phyloP scores from a whole-genome alignment of 2,888 invertebrate genomes.

The Phyllotreta cruciferae region DNA sequence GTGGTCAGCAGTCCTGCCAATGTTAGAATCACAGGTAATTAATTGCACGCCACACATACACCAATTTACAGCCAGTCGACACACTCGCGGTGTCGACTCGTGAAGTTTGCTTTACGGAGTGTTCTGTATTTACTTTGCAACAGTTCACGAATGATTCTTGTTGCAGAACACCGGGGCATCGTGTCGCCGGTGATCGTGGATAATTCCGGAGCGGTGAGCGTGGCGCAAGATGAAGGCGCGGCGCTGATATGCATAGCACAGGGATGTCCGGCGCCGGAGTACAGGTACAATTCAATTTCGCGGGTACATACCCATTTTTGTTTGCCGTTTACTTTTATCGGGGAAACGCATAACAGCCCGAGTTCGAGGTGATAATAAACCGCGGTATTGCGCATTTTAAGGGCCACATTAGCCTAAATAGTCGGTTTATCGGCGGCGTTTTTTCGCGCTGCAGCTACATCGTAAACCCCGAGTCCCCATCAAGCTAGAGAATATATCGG shows the following conservation, averaged over 20 bases:
- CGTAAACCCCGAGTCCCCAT: no score
- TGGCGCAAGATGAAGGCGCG: constrained; percentile 76
- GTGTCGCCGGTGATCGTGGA: constrained; percentile 76
- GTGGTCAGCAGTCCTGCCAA: constrained; percentile 74
- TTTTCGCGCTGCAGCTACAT: no score
- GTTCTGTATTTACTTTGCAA: neutral
- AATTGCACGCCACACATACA: no score
- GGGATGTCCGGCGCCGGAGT: constrained; percentile 80
- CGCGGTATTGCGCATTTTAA: no score
- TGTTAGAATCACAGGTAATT: constrained; percentile 72
- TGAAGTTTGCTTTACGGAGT: neutral
- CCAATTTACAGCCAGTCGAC: no score
- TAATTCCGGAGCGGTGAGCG: constrained; percentile 73
- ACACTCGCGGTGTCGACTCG: neutral
- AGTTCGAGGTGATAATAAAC: no score
- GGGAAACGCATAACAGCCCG: no score
- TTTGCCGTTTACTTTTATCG: no score
- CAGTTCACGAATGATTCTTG: constrained; percentile 28
- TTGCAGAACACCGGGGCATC: constrained; percentile 75
- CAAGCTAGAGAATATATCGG: no score
- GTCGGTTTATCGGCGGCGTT: no score
- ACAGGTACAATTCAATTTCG: constrained; percentile 64
- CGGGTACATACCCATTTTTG: no score
- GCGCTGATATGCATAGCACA: constrained; percentile 81
- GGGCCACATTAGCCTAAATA: no score